A percentile compares a stretch with the other conserved stretches of the same genome.
phyloP scores from a whole-genome alignment of 2,797 vertebrate genomes.

The Mormyrops attenuatus region DNA sequence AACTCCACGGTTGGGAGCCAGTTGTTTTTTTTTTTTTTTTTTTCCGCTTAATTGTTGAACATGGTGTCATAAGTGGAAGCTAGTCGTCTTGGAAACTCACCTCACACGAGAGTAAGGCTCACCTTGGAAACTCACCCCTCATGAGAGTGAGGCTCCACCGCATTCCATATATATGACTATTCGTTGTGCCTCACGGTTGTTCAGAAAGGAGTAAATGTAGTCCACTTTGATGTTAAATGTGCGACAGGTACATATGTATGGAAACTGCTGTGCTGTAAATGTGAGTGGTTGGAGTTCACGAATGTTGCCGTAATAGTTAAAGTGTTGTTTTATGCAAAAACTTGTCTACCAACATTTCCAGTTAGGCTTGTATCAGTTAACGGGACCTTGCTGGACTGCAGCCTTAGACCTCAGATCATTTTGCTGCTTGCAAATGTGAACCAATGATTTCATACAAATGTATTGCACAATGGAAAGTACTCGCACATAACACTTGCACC shows the following conservation, averaged over 20 bases:
- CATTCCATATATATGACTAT: background rate
- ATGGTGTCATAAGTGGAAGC: background rate
- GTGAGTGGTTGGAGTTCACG: background rate
- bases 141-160: background rate
- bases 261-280: background rate
- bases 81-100: slow-evolving; percentile 13
- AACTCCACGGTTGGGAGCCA: background rate
- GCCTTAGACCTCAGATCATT: background rate
- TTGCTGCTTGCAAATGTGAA: background rate
- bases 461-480: background rate
- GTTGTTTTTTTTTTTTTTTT: background rate
- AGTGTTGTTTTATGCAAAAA: background rate
- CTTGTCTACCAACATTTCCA: background rate
- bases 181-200: background rate
- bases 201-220: background rate
- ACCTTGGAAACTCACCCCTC: background rate
- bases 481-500: background rate
- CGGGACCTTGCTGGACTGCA: background rate
- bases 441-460: background rate
- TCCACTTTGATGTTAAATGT: background rate
- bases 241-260: background rate
- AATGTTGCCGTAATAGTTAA: background rate
- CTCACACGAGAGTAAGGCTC: background rate
- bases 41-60: background rate
- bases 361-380: background rate